Conservation (phyloP, 1,140 invertebrate species). For the Drosophila santomea region DNA sequence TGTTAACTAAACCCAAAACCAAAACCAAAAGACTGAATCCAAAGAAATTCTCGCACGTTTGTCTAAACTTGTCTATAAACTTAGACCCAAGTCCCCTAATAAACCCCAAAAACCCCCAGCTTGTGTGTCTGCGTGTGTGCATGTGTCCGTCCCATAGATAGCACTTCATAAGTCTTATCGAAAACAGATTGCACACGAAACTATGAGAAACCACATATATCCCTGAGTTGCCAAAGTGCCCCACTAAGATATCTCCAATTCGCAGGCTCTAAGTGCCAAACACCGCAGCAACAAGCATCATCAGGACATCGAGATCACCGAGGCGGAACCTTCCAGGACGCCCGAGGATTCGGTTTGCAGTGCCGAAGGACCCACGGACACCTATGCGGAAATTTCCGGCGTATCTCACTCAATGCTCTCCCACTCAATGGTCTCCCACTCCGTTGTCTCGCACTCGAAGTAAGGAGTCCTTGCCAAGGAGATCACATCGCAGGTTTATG, state of each 20-base stretch:
- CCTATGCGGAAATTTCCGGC: constrained; percentile 83
- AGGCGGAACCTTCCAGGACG: constrained; percentile 89
- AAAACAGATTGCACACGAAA: constrained; percentile 40
- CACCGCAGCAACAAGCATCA: constrained; percentile 86
- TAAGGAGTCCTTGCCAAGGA: constrained; percentile 29
- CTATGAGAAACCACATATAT: constrained; percentile 6
- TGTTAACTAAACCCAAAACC: constrained; percentile 29
- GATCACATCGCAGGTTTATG: not conserved
- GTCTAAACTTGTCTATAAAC: constrained; percentile 62
- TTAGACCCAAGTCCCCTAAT: constrained; percentile 3
- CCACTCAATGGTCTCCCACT: constrained; percentile 82
- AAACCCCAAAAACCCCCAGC: not conserved
- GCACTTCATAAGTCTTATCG: constrained; percentile 39
- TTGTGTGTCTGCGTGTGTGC: constrained; percentile 36
- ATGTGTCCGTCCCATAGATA: constrained; percentile 53
- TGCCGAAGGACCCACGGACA: constrained; percentile 88
- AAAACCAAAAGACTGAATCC: constrained; percentile 14
- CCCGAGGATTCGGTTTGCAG: constrained; percentile 91
- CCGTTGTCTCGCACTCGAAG: constrained; percentile 79
- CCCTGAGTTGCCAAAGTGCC: not conserved
- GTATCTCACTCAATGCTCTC: constrained; percentile 84
- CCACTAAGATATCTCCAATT: constrained; percentile 38
- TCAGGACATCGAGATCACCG: constrained; percentile 87
- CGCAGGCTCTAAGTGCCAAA: constrained; percentile 88
- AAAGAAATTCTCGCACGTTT: constrained; percentile 57